Conservation (phyloP, 2,888 invertebrate species). For the Steinernema hermaphroditum region DNA sequence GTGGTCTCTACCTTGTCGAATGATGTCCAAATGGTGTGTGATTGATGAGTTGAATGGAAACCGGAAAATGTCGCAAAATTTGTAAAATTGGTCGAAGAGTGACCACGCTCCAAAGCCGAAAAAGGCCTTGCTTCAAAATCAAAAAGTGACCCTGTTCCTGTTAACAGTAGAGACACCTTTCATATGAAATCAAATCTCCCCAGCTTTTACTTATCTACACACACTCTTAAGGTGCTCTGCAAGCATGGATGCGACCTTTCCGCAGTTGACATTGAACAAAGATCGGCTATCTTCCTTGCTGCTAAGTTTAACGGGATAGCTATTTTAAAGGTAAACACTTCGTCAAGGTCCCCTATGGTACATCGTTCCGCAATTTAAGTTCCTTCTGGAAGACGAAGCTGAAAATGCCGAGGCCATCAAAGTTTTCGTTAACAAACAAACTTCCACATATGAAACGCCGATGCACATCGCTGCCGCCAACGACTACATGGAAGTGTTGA, state of each 20-base stretch:
- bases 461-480: slow-evolving; percentile 69
- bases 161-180: too few species aligned
- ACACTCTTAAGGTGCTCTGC: slow-evolving; percentile 36
- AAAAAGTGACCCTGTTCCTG: too few species aligned
- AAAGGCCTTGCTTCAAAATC: too few species aligned
- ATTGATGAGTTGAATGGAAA: too few species aligned
- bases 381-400: slow-evolving; percentile 36
- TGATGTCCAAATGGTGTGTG: too few species aligned
- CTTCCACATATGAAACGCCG: slow-evolving; percentile 68
- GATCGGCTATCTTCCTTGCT: slow-evolving; percentile 45
- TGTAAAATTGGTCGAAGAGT: not conserved
- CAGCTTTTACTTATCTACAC: too few species aligned
- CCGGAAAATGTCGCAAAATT: not conserved
- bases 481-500: slow-evolving; percentile 48
- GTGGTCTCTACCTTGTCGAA: too few species aligned
- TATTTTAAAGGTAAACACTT: slow-evolving; percentile 38
- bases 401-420: not conserved
- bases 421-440: not conserved
- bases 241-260: slow-evolving; percentile 38
- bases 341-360: not conserved
- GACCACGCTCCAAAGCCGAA: not conserved
- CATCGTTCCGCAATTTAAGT: slow-evolving; percentile 29
- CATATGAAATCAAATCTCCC: too few species aligned
- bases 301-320: slow-evolving; percentile 47
- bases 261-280: slow-evolving; percentile 43